Evolutionary conservation across 2,113 vertebrate species (phyloP).

Genomic region (Thunnus maccoyii): DNA sequence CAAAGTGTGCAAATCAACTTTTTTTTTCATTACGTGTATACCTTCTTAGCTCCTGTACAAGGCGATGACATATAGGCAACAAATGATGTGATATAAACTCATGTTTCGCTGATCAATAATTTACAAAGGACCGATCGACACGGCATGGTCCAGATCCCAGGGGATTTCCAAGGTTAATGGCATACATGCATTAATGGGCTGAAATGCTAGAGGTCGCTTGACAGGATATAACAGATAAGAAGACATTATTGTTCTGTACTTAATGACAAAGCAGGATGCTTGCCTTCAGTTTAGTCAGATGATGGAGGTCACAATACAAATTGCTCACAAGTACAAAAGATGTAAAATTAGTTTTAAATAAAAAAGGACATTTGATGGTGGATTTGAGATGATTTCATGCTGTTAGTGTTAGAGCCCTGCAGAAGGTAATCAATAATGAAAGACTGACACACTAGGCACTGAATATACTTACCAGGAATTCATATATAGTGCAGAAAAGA

Average conservation of each 20-base stretch:
- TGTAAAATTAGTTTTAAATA: slow-evolving; percentile 6
- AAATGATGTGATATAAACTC: slow-evolving; percentile 53
- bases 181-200: slow-evolving; percentile 72
- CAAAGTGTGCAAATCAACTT: background rate
- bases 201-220: slow-evolving; percentile 78
- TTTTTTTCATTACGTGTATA: background rate
- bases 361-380: slow-evolving; percentile 1
- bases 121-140: slow-evolving; percentile 63
- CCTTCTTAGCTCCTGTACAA: slow-evolving; percentile 29
- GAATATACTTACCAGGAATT: slow-evolving; percentile 28
- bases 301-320: slow-evolving; percentile 12
- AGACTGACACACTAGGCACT: background rate
- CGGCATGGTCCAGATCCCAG: slow-evolving; percentile 23
- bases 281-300: background rate
- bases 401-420: slow-evolving; percentile 17
- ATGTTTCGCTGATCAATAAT: slow-evolving; percentile 73
- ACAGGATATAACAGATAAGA: slow-evolving; percentile 77
- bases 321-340: background rate
- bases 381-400: slow-evolving; percentile 23
- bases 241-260: slow-evolving; percentile 43
- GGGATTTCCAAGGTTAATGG: slow-evolving; percentile 84
- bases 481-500: background rate
- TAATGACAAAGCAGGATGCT: slow-evolving; percentile 3
- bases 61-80: slow-evolving; percentile 40
- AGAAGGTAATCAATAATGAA: slow-evolving; percentile 57